Evolutionary conservation across 2,888 invertebrate species (phyloP).

Genomic region (Platerodrilus igneus): DNA sequence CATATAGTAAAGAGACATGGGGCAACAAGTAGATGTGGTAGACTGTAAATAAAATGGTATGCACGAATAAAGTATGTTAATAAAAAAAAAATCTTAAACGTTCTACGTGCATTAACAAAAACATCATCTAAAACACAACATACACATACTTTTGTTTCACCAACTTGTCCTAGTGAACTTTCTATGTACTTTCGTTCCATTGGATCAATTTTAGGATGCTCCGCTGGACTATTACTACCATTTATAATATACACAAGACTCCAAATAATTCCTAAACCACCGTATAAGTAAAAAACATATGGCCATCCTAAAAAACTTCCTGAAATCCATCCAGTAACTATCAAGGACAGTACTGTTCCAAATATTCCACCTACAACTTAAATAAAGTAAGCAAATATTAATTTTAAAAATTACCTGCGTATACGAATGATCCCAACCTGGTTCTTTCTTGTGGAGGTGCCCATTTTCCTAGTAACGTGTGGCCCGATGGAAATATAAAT

Average conservation of each 20-base stretch:
- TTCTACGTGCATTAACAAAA: background rate
- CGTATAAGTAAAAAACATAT: conserved; percentile 71
- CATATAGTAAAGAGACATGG: too few species aligned
- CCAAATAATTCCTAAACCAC: conserved; percentile 60
- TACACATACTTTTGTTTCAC: conserved; percentile 44
- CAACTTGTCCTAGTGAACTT: conserved; percentile 54
- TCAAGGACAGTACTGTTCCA: conserved; percentile 71
- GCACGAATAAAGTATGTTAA: too few species aligned
- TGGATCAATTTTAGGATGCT: conserved; percentile 55
- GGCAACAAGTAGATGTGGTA: too few species aligned
- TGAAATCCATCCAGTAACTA: conserved; percentile 67
- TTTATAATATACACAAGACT: conserved; percentile 55
- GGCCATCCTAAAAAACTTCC: conserved; percentile 70
- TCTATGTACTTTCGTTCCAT: conserved; percentile 67
- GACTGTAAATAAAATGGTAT: too few species aligned
- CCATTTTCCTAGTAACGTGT: conserved; percentile 75
- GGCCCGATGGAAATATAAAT: conserved; percentile 65
- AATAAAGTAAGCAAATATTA: background rate
- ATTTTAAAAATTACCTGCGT: conserved; percentile 48
- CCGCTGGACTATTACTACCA: conserved; percentile 62
- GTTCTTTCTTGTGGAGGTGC: conserved; percentile 66
- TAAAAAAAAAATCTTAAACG: background rate
- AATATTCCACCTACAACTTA: conserved; percentile 72
- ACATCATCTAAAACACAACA: too few species aligned
- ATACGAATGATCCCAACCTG: conserved; percentile 61